A percentile compares a stretch with the other conserved stretches of the same genome.
Evolutionary conservation across 2,113 vertebrate genomes (phyloP).

Genomic region (Myrmecophaga tridactyla): DNA sequence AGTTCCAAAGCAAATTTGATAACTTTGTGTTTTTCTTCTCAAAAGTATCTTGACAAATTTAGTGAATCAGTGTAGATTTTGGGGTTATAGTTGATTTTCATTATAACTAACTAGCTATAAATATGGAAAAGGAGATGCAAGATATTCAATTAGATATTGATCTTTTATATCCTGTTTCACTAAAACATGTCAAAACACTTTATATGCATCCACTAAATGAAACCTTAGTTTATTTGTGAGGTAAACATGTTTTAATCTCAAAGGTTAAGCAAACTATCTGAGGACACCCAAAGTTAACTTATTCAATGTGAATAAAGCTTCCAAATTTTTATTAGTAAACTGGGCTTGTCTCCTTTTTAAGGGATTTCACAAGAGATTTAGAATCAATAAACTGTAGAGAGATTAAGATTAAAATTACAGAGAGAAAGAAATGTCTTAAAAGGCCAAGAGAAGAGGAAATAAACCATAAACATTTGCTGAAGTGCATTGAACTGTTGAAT

Average conservation of each 20-base stretch:
- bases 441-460: not conserved
- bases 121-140: not conserved
- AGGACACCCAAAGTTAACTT: not conserved
- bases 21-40: not conserved
- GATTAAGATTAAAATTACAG: conserved; percentile 13
- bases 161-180: not conserved
- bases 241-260: conserved; percentile 15
- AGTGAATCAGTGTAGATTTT: not conserved
- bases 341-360: not conserved
- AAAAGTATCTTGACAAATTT: not conserved
- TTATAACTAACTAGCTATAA: not conserved
- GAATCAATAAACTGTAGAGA: not conserved
- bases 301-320: not conserved
- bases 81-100: not conserved
- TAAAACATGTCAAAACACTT: conserved; percentile 14
- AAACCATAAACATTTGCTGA: not conserved
- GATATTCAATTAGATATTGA: not conserved
- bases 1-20: not conserved
- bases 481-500: not conserved
- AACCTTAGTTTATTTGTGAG: conserved; percentile 1
- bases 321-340: not conserved
- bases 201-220: not conserved
- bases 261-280: not conserved
- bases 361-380: not conserved
- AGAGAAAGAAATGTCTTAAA: not conserved